Evolutionary conservation across 2,797 vertebrate species (phyloP).

Genomic region (Dallia pectoralis): DNA sequence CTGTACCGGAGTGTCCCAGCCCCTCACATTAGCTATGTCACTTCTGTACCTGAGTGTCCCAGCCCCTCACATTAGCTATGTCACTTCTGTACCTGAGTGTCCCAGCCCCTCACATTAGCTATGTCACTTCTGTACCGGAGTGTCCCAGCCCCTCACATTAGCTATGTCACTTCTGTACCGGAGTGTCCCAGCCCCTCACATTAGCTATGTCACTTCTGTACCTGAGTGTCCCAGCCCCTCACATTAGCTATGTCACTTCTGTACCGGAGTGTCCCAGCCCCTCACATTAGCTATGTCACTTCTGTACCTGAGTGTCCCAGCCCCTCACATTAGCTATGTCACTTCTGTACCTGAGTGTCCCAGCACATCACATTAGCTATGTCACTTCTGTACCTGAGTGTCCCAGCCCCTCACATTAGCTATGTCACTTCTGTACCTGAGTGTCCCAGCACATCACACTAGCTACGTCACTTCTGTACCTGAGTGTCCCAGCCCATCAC

Average conservation of each 20-base stretch:
- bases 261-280: conserved; percentile 30
- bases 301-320: conserved; percentile 83
- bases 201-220: conserved; percentile 26
- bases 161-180: background rate
- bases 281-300: background rate
- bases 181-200: too few relatives aligned
- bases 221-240: conserved; percentile 84
- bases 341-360: too few relatives aligned
- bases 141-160: too few relatives aligned
- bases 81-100: too few relatives aligned
- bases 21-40: too few relatives aligned
- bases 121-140: background rate
- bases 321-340: conserved; percentile 32
- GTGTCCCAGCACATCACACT: conserved; percentile 81
- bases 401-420: background rate
- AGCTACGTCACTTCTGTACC: conserved; percentile 26
- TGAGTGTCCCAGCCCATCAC: conserved; percentile 71
- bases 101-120: conserved; percentile 72
- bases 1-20: too few relatives aligned
- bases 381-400: background rate
- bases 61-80: too few relatives aligned
- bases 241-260: background rate
- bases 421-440: conserved; percentile 57
- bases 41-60: too few relatives aligned
- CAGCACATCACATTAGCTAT: too few relatives aligned